phyloP scores from a whole-genome alignment of 2,888 invertebrate genomes.

The Coenonympha arcania region DNA sequence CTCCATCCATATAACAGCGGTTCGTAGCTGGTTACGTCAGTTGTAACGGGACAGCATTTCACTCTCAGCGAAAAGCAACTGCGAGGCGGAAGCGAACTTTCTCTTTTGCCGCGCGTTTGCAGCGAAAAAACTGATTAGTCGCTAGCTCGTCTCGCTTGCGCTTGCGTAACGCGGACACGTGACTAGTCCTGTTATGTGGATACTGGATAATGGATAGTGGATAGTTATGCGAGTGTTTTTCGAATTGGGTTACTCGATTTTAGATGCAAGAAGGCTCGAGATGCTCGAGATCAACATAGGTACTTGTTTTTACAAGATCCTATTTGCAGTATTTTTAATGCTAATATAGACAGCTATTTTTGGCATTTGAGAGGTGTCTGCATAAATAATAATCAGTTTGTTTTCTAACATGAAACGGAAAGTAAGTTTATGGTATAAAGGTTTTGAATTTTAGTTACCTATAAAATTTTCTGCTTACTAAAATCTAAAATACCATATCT shows the following conservation, averaged over 20 bases:
- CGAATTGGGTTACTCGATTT: slow-evolving; percentile 6
- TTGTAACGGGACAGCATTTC: slow-evolving; percentile 70
- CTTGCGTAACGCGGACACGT: slow-evolving; percentile 28
- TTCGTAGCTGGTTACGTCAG: slow-evolving; percentile 66
- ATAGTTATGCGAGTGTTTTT: slow-evolving; percentile 6
- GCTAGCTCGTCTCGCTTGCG: slow-evolving; percentile 27
- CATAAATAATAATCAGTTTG: no score
- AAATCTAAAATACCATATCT: no score
- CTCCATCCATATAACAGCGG: slow-evolving; percentile 44
- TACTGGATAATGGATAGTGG: background rate
- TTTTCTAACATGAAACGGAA: no score
- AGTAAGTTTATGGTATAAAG: no score
- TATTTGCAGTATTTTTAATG: background rate
- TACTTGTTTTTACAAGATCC: no score
- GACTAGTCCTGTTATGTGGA: slow-evolving; percentile 2
- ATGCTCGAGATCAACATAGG: no score
- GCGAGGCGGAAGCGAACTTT: slow-evolving; percentile 71
- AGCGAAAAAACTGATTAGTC: slow-evolving; percentile 45
- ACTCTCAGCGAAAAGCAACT: slow-evolving; percentile 73
- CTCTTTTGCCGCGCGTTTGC: slow-evolving; percentile 63
- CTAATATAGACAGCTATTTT: no score
- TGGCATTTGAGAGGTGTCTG: no score
- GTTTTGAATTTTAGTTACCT: no score
- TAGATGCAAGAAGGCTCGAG: background rate
- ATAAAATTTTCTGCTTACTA: no score